A percentile compares a stretch with the other conserved stretches of the same genome.
phyloP scores from a whole-genome alignment of 2,888 invertebrate species.

The Cerastis leucographa region DNA sequence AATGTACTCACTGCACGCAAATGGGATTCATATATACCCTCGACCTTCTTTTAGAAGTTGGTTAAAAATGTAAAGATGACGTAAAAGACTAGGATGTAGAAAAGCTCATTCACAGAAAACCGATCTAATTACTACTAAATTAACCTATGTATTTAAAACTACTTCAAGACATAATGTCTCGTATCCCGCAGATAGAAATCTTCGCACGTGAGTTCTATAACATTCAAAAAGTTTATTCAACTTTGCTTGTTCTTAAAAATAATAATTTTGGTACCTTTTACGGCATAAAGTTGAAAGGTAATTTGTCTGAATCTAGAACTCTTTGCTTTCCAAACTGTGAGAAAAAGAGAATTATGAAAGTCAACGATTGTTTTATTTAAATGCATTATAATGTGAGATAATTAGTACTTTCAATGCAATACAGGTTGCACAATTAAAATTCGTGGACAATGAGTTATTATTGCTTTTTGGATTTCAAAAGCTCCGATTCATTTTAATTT shows the following conservation, averaged over 20 bases:
- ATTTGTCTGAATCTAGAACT: slow-evolving; percentile 24
- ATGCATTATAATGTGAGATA: neutral
- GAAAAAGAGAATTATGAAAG: slow-evolving; percentile 37
- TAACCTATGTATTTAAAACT: neutral
- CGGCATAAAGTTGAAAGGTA: slow-evolving; percentile 2
- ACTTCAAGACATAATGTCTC: neutral
- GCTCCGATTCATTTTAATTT: neutral
- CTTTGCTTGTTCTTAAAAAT: slow-evolving; percentile 2
- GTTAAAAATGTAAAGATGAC: too few species aligned
- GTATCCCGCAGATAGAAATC: neutral
- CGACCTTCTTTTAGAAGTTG: too few species aligned
- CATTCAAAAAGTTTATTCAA: slow-evolving; percentile 15
- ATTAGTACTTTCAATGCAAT: neutral
- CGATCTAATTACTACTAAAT: too few species aligned
- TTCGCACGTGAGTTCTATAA: neutral
- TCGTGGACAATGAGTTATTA: neutral
- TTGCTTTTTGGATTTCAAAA: neutral
- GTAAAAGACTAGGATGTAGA: neutral
- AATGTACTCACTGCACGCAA: too few species aligned
- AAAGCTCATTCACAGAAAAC: neutral
- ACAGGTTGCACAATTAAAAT: neutral
- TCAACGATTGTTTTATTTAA: slow-evolving; percentile 35
- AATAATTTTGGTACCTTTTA: neutral
- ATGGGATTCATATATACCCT: too few species aligned
- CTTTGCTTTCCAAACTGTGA: slow-evolving; percentile 39